phyloP scores from a whole-genome alignment of 1,140 invertebrate genomes.

The Hestina assimilis region DNA sequence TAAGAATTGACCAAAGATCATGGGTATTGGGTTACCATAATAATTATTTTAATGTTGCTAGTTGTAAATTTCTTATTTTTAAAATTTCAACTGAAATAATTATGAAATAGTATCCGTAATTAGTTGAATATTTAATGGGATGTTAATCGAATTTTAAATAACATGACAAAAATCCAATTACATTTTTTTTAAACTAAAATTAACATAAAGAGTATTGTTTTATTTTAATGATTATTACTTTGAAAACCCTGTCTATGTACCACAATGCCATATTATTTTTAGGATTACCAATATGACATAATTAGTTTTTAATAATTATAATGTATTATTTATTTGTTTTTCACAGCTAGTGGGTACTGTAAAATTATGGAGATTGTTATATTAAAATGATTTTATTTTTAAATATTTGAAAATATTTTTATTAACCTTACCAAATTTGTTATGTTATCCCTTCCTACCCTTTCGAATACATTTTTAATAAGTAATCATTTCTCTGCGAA shows the following conservation, averaged over 20 bases:
- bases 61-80: not conserved
- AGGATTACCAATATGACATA: slow-evolving; percentile 16
- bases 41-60: not conserved
- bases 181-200: no score
- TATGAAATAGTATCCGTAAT: no score
- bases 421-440: not conserved
- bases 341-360: not conserved
- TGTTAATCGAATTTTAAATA: not conserved
- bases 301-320: slow-evolving; percentile 27
- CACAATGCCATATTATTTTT: slow-evolving; percentile 34
- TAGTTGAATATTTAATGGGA: not conserved
- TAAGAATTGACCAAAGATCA: slow-evolving; percentile 28
- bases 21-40: not conserved
- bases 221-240: slow-evolving; percentile 4
- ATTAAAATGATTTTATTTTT: not conserved
- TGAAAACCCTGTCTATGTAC: slow-evolving; percentile 7
- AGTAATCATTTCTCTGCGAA: no score
- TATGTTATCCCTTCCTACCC: no score
- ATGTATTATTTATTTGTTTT: slow-evolving; percentile 47
- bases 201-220: slow-evolving; percentile 1
- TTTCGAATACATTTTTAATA: no score
- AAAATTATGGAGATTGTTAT: slow-evolving; percentile 5
- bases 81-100: no score
- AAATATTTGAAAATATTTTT: not conserved
- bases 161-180: not conserved